Conservation (phyloP, 2,113 vertebrate genomes). For the Vanacampus margaritifer region DNA sequence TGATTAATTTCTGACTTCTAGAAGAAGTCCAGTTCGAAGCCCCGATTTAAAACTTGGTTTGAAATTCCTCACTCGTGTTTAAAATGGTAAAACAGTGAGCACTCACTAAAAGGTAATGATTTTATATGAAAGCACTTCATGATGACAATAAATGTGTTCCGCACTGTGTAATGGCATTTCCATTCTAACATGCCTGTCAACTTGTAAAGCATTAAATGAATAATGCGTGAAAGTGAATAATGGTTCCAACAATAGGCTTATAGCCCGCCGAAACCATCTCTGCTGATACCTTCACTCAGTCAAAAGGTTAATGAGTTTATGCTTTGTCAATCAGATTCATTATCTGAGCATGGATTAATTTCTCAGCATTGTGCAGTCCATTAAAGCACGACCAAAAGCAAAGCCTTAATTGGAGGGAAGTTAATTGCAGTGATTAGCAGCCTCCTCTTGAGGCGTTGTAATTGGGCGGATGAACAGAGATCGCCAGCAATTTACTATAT, state of each 20-base stretch:
- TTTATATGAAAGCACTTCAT: neutral
- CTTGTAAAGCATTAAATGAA: neutral
- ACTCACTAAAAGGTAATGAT: neutral
- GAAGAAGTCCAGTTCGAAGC: neutral
- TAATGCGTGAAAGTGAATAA: neutral
- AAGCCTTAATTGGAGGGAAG: constrained; percentile 62
- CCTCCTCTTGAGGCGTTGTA: constrained; percentile 55
- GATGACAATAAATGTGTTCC: neutral
- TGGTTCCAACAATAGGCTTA: neutral
- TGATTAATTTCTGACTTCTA: too few species aligned
- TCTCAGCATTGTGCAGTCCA: constrained; percentile 57
- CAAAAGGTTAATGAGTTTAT: constrained; percentile 63
- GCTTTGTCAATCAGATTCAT: constrained; percentile 70
- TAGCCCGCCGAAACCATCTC: constrained; percentile 39
- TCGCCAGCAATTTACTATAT: constrained; percentile 43
- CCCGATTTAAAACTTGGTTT: neutral
- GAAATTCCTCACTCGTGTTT: neutral
- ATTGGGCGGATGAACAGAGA: constrained; percentile 45
- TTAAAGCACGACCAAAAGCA: constrained; percentile 56
- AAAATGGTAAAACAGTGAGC: neutral
- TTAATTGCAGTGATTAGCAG: constrained; percentile 70
- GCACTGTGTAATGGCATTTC: neutral
- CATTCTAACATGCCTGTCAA: neutral
- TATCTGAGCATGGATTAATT: constrained; percentile 67
- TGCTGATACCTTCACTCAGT: constrained; percentile 32